Evolutionary conservation across 1,140 invertebrate species (phyloP).

Genomic region (Drosophila ananassae): DNA sequence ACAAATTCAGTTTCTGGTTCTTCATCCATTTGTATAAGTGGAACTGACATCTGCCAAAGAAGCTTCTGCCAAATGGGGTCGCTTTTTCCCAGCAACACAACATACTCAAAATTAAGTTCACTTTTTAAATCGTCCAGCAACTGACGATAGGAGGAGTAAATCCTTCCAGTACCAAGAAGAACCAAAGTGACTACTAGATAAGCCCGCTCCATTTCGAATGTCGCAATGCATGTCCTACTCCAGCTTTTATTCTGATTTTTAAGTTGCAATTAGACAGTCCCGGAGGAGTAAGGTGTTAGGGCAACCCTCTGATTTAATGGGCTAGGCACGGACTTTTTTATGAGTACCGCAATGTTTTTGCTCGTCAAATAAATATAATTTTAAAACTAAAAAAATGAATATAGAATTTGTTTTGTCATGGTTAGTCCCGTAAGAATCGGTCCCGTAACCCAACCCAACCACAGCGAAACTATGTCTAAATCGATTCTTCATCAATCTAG

Average conservation of each 20-base stretch:
- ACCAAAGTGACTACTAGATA: constrained; percentile 11
- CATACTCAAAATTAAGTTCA: constrained; percentile 46
- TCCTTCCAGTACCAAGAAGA: neutral
- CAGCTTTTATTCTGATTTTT: constrained; percentile 31
- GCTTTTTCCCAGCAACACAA: constrained; percentile 16
- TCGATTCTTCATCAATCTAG: too few relatives aligned
- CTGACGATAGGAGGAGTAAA: neutral
- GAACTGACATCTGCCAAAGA: constrained; percentile 30
- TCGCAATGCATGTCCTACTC: neutral
- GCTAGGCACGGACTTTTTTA: constrained; percentile 6
- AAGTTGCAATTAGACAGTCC: neutral
- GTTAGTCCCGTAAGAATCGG: too few relatives aligned
- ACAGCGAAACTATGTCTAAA: too few relatives aligned
- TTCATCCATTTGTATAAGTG: constrained; percentile 43
- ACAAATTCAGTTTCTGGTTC: neutral
- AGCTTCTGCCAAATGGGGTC: neutral
- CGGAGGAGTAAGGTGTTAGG: neutral
- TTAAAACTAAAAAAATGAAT: neutral
- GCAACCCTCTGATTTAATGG: constrained; percentile 18
- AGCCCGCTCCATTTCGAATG: constrained; percentile 31
- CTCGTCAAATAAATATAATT: neutral
- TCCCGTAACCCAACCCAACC: too few relatives aligned
- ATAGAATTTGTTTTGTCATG: neutral
- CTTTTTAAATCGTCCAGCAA: constrained; percentile 21
- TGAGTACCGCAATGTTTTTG: neutral